Percentiles rank a stretch among this genome's conserved stretches.
These are phyloP conservation scores for Schizothorax lantsangensis DNA, from an alignment of 2,797 vertebrate species.

Conservation along the genomic window DNA sequence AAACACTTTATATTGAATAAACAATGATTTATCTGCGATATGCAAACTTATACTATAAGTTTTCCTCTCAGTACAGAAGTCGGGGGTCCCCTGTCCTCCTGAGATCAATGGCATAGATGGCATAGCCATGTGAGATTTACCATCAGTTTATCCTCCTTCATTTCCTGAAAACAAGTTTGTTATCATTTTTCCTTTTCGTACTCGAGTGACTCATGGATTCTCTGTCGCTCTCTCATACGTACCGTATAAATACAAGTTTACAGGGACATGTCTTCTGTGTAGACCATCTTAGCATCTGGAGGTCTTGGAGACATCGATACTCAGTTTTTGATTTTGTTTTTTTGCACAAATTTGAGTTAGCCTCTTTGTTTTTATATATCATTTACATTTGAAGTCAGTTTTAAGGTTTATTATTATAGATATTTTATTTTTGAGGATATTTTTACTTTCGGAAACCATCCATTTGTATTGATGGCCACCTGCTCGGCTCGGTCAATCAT, in stretches of 20 bases:
- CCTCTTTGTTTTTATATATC: not conserved
- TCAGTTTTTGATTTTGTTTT: not conserved
- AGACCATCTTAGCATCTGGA: constrained; percentile 14
- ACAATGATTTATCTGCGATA: not conserved
- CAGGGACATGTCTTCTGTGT: constrained; percentile 21
- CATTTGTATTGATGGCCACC: not conserved
- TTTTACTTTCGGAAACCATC: not conserved
- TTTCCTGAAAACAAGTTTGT: constrained; percentile 56
- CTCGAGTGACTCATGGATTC: constrained; percentile 49
- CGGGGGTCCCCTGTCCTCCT: not conserved
- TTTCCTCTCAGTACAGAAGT: not conserved
- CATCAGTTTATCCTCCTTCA: constrained; percentile 34
- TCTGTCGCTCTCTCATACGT: not conserved
- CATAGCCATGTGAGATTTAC: constrained; percentile 9
- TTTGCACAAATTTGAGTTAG: not conserved
- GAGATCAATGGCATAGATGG: not conserved
- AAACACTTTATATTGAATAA: constrained; percentile 28
- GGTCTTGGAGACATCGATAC: not conserved
- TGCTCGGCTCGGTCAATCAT: constrained; percentile 11
- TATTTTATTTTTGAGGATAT: not conserved
- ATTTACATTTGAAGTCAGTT: not conserved
- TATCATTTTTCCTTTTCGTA: constrained; percentile 54
- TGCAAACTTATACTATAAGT: not conserved
- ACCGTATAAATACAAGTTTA: constrained; percentile 43
- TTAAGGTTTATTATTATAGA: not conserved